A percentile compares a stretch with the other conserved stretches of the same genome.
These are phyloP conservation scores for Alentia gelatinosa DNA, from an alignment of 2,888 invertebrate genomes.

Conservation along the genomic window DNA sequence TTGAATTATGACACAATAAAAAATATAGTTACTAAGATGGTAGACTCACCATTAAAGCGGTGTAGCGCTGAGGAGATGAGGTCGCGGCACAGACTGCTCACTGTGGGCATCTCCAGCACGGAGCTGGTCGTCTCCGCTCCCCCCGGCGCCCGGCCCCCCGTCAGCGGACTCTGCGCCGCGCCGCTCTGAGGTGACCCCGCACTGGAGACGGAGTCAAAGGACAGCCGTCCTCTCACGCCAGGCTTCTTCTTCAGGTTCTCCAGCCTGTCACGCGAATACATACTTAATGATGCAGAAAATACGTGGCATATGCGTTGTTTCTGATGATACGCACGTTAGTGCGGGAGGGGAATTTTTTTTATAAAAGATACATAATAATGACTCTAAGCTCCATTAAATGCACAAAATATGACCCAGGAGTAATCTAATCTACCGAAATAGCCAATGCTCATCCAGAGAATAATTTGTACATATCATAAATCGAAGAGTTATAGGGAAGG, in stretches of 20 bases:
- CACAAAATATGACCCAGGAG: neutral
- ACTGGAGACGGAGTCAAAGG: conserved; percentile 19
- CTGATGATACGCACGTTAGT: no score
- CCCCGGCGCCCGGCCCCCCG: neutral
- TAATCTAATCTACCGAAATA: neutral
- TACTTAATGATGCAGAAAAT: no score
- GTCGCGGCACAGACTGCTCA: conserved; percentile 64
- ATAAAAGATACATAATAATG: neutral
- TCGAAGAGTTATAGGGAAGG: no score
- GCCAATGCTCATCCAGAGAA: no score
- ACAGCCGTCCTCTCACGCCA: neutral
- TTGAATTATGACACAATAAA: no score
- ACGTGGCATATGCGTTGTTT: no score
- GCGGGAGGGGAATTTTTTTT: neutral
- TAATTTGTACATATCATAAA: no score
- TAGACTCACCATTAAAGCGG: conserved; percentile 65
- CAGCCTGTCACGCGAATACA: neutral
- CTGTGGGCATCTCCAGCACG: conserved; percentile 39
- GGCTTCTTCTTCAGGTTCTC: conserved; percentile 24
- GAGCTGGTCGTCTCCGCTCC: neutral
- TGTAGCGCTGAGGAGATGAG: conserved; percentile 63
- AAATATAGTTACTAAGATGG: neutral
- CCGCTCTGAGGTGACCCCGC: neutral
- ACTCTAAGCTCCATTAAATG: neutral
- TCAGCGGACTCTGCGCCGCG: neutral